These are phyloP conservation scores for Sparidentex hasta DNA, from an alignment of 2,797 vertebrate species.

Conservation along the genomic window DNA sequence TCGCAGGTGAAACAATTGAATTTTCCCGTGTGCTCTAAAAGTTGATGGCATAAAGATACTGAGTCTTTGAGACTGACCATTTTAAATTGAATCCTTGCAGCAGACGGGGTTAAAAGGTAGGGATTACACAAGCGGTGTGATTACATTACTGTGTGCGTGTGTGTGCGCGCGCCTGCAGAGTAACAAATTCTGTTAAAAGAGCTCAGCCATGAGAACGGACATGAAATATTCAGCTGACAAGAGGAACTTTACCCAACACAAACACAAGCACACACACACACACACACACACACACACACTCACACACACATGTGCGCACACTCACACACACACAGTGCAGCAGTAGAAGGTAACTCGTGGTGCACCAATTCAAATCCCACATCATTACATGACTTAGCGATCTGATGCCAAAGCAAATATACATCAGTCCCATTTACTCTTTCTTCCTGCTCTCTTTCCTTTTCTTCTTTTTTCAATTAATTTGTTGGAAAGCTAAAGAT, in stretches of 20 bases:
- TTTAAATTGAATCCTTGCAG: constrained; percentile 41
- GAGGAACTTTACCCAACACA: constrained; percentile 29
- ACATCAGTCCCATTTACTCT: constrained; percentile 13
- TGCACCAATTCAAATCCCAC: constrained; percentile 46
- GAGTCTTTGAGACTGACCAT: constrained; percentile 22
- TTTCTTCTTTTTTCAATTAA: not conserved
- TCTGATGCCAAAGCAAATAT: constrained; percentile 44
- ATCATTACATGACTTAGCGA: constrained; percentile 33
- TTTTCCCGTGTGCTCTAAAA: constrained; percentile 32
- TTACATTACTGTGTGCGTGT: constrained; percentile 42
- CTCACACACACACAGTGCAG: constrained; percentile 16
- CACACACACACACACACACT: constrained; percentile 26
- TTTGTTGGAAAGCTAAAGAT: constrained; percentile 10
- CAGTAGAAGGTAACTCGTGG: constrained; percentile 23
- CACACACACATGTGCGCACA: constrained; percentile 20
- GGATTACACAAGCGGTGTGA: constrained; percentile 46
- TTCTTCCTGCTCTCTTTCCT: not conserved
- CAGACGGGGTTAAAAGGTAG: constrained; percentile 43
- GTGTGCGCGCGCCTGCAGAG: not conserved
- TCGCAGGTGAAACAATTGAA: constrained; percentile 26
- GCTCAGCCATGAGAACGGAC: constrained; percentile 54
- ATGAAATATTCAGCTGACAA: constrained; percentile 70
- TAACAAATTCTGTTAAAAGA: constrained; percentile 53
- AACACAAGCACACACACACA: constrained; percentile 12
- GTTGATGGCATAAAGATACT: constrained; percentile 48